Evolutionary conservation across 2,888 invertebrate species (phyloP).

Genomic region (Cheilosia pagana): DNA sequence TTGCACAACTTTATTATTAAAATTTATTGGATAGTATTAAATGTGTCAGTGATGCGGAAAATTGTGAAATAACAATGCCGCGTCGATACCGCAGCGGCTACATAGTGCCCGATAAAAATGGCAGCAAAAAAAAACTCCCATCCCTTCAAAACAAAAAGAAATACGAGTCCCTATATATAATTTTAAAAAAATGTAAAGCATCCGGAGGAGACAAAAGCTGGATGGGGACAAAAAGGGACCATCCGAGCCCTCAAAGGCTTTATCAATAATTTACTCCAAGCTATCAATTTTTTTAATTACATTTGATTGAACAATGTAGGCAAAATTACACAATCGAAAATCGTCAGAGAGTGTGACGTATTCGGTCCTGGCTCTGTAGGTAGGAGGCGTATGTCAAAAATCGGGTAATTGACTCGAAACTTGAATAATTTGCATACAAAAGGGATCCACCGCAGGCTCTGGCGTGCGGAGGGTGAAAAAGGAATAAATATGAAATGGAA

Average conservation of each 20-base stretch:
- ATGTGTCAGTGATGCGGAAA: slow-evolving; percentile 43
- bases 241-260: slow-evolving; percentile 25
- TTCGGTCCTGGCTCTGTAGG: background rate
- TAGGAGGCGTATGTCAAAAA: slow-evolving; percentile 29
- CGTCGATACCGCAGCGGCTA: background rate
- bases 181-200: background rate
- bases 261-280: slow-evolving; percentile 37
- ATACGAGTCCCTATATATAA: no score
- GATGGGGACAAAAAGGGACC: background rate
- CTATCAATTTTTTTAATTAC: slow-evolving; percentile 43
- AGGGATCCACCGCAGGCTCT: background rate
- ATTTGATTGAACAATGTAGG: slow-evolving; percentile 41
- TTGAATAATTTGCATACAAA: slow-evolving; percentile 37
- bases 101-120: slow-evolving; percentile 5
- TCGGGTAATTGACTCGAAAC: slow-evolving; percentile 63
- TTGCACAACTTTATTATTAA: slow-evolving; percentile 47
- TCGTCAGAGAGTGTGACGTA: background rate
- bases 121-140: background rate
- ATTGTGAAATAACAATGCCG: slow-evolving; percentile 41
- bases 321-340: slow-evolving; percentile 34
- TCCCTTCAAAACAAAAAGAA: background rate
- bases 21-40: slow-evolving; percentile 49
- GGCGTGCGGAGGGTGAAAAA: background rate
- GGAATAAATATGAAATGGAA: background rate
- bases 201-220: background rate